Evolutionary conservation across 2,797 vertebrate species (phyloP).

Genomic region (Gouania willdenowi): DNA sequence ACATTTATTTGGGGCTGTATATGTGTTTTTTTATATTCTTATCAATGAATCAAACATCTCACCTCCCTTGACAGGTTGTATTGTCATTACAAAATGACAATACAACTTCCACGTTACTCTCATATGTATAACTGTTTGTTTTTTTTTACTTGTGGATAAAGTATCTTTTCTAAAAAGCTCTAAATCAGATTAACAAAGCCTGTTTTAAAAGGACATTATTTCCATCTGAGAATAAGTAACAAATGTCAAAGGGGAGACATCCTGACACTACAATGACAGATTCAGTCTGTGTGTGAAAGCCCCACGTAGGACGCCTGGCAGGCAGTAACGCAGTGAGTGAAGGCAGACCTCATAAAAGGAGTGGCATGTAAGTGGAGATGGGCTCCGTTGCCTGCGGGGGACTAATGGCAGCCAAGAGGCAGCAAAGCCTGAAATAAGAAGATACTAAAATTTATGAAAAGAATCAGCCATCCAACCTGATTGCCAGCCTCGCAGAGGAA

Average conservation of each 20-base stretch:
- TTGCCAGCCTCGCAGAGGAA: slow-evolving; percentile 45
- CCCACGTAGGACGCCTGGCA: slow-evolving; percentile 45
- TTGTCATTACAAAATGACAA: too few relatives aligned
- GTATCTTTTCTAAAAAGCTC: slow-evolving; percentile 30
- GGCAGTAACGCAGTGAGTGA: slow-evolving; percentile 47
- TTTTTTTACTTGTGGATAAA: too few relatives aligned
- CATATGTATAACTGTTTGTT: too few relatives aligned
- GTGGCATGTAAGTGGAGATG: slow-evolving; percentile 46
- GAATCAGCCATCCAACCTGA: slow-evolving; percentile 61
- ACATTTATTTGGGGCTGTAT: too few relatives aligned
- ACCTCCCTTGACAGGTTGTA: too few relatives aligned
- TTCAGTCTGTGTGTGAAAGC: slow-evolving; percentile 47
- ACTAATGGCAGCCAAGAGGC: slow-evolving; percentile 67
- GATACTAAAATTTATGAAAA: slow-evolving; percentile 70
- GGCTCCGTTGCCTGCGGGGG: slow-evolving; percentile 49
- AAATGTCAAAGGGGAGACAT: slow-evolving; percentile 39
- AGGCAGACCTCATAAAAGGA: slow-evolving; percentile 64
- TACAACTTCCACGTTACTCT: too few relatives aligned
- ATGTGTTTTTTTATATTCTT: too few relatives aligned
- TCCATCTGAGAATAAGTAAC: slow-evolving; percentile 45
- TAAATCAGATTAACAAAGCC: slow-evolving; percentile 40
- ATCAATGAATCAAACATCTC: too few relatives aligned
- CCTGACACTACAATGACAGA: slow-evolving; percentile 50
- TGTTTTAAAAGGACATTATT: slow-evolving; percentile 43
- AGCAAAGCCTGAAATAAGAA: slow-evolving; percentile 73